Base-by-base conservation (phyloP, 1,140 invertebrate species). In the Apis dorsata region DNA sequence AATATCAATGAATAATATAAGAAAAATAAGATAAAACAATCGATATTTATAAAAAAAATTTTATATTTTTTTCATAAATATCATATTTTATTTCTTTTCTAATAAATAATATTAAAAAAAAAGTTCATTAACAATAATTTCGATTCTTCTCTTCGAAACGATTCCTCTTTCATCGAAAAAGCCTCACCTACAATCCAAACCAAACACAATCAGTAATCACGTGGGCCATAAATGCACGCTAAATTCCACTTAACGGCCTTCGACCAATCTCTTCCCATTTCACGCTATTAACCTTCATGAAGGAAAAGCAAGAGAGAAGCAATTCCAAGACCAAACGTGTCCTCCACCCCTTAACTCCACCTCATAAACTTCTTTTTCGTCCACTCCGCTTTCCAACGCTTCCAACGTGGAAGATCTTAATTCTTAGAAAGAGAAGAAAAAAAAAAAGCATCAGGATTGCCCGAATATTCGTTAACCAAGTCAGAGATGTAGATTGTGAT, bases 381-480 rank as follows among this genome's bases (percentile, higher is more conserved):
- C 10, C 72, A 10, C 59, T 44, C 34, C 34, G 34, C 34, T 44
- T 44, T n/a, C 17, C 17, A 57, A 19, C 19, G 12, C 7, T 44
- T n/a, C 17, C 17, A 57, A 19, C 19, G 12, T 15, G 15, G 34
- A 75, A 53, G 8, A n/a, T 13, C 19, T 44, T 44, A 44, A 44
- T 63, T 19, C 24, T 21, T 19, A 44, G 15, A 62, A 55, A 55
- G 28, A n/a, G n/a, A 4, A 7, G 49, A 17, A 62, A 62, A 17
- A 2, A 76, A 59, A 21, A n/a, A 24, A 11, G 24, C n/a, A 69
- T 83, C 63, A 82, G 86, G 34, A 86, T 83, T 79, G 85, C 55
- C 17, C 85, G 59, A 63, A 71, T 57, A 78, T 86, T 78, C 78
- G 77, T 87, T 85, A 86, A 65, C 72, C 57, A 71, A 21, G 55